phyloP scores from a whole-genome alignment of 2,113 vertebrate genomes.

The Urocitellus parryii region DNA sequence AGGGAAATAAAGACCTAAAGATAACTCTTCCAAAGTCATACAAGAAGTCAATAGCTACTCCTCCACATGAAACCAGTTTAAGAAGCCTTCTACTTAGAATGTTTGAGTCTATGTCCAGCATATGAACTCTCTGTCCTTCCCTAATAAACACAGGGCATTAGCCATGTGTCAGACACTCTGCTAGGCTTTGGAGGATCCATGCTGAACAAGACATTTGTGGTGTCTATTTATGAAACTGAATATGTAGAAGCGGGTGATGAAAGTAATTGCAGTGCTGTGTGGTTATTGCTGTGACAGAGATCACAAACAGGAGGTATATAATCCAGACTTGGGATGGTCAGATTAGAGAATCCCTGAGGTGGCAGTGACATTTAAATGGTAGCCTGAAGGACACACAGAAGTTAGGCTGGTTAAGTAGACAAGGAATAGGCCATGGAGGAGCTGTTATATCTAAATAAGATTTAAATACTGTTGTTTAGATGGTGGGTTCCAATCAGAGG shows the following conservation, averaged over 20 bases:
- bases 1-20: constrained; percentile 21
- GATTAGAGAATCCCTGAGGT: neutral
- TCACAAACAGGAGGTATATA: neutral
- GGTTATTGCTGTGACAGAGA: neutral
- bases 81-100: neutral
- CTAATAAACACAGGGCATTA: neutral
- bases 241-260: neutral
- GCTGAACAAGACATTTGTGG: neutral
- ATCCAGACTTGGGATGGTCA: neutral
- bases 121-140: neutral
- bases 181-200: neutral
- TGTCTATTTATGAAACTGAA: neutral
- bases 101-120: neutral
- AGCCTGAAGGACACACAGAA: neutral
- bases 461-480: neutral
- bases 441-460: neutral
- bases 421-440: neutral
- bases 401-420: neutral
- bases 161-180: neutral
- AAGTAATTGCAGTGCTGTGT: neutral
- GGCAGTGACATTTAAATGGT: neutral
- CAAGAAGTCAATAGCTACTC: neutral
- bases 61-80: neutral
- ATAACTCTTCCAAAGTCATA: neutral
- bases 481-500: neutral